A percentile compares a stretch with the other conserved stretches of the same genome.
phyloP scores from a whole-genome alignment of 2,113 vertebrate genomes.

The Leucosticte australis region DNA sequence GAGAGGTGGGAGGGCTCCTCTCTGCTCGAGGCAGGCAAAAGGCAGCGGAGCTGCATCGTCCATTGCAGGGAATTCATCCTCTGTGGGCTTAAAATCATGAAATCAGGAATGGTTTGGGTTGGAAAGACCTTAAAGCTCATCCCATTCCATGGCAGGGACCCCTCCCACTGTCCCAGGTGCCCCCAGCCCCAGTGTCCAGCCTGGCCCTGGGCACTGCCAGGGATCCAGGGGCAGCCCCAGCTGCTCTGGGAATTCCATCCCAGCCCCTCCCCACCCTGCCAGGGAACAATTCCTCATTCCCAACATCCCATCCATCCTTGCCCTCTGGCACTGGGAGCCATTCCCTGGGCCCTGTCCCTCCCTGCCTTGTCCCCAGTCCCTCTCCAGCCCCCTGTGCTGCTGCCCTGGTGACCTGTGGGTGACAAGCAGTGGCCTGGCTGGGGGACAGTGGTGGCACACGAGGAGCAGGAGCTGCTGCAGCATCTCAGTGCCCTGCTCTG shows the following conservation, averaged over 20 bases:
- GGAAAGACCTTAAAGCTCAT: background rate
- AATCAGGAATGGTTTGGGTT: background rate
- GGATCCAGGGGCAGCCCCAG: background rate
- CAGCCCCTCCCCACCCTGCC: fast-evolving
- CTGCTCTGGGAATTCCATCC: background rate
- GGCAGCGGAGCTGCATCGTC: fast-evolving
- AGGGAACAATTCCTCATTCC: fast-evolving
- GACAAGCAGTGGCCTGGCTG: background rate
- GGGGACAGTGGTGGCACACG: fast-evolving
- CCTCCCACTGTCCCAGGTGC: background rate
- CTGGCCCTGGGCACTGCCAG: background rate
- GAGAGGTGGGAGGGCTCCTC: fast-evolving
- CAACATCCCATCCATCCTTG: background rate
- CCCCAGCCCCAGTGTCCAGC: fast-evolving
- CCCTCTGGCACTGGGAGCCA: background rate
- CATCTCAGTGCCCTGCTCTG: background rate
- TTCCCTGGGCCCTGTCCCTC: background rate
- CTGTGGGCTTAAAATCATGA: fast-evolving
- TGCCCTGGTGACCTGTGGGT: background rate
- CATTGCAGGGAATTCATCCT: background rate
- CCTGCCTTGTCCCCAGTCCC: fast-evolving
- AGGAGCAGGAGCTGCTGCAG: background rate
- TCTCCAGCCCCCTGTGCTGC: background rate
- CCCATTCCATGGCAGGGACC: background rate
- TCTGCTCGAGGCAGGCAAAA: background rate